Conservation (phyloP, 2,797 vertebrate genomes). For the Danio choprae region DNA sequence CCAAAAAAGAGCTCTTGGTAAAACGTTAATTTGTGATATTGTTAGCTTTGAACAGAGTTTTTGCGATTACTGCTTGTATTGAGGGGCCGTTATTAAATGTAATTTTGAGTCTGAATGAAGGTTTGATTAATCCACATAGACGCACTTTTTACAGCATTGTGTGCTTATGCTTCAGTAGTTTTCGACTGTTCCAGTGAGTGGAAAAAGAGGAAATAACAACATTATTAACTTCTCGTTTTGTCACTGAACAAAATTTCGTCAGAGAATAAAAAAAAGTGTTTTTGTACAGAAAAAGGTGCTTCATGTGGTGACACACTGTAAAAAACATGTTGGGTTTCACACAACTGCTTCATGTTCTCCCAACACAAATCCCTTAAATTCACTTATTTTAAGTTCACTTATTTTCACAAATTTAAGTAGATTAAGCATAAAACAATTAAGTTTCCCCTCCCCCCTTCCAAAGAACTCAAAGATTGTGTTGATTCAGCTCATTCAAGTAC, state of each 20-base stretch:
- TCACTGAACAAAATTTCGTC: neutral
- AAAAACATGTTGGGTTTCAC: too few species aligned
- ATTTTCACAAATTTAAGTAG: too few species aligned
- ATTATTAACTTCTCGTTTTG: neutral
- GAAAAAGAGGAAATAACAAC: conserved; percentile 8
- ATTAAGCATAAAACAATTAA: too few species aligned
- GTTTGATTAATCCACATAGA: conserved; percentile 21
- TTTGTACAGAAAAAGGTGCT: too few species aligned
- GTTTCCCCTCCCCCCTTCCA: too few species aligned
- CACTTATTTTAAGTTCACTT: too few species aligned
- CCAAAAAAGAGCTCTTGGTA: neutral
- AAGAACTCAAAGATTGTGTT: too few species aligned
- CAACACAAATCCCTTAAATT: too few species aligned
- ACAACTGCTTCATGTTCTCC: too few species aligned
- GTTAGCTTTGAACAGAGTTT: neutral
- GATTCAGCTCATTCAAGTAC: too few species aligned
- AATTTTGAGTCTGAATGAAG: conserved; percentile 15
- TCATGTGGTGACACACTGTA: too few species aligned
- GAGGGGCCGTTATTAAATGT: conserved; percentile 21
- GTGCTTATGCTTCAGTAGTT: neutral
- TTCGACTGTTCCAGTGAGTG: neutral
- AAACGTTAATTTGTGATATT: conserved; percentile 22
- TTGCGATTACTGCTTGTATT: neutral
- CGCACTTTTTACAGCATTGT: conserved; percentile 6
- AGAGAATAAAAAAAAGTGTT: neutral